Percentiles rank a stretch among this genome's conserved stretches.
phyloP scores from a whole-genome alignment of 2,797 vertebrate species.

The Microchirus variegatus region DNA sequence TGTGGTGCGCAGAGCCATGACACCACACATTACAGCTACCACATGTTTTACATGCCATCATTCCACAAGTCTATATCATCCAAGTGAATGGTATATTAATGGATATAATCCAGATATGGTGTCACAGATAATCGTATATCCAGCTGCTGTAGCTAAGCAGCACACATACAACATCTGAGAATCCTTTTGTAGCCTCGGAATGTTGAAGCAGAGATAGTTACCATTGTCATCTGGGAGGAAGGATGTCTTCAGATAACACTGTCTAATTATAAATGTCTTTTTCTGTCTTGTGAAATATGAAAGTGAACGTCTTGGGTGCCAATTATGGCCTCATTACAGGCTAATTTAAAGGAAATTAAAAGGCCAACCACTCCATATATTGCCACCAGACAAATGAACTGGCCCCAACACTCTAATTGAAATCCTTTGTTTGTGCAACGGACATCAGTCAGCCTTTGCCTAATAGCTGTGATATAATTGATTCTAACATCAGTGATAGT shows the following conservation, averaged over 20 bases:
- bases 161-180: conserved; percentile 37
- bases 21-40: conserved; percentile 52
- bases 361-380: conserved; percentile 75
- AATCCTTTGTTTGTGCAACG: conserved; percentile 80
- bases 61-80: conserved; percentile 31
- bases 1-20: conserved; percentile 60
- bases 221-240: conserved; percentile 74
- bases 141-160: conserved; percentile 12
- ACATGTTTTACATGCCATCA: conserved; percentile 65
- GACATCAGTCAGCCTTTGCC: conserved; percentile 75
- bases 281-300: conserved; percentile 77
- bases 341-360: conserved; percentile 82
- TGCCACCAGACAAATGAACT: conserved; percentile 75
- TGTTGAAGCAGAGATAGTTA: conserved; percentile 55
- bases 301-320: conserved; percentile 69
- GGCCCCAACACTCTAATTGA: conserved; percentile 73
- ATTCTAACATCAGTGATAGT: conserved; percentile 76
- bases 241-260: conserved; percentile 74
- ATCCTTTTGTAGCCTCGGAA: conserved; percentile 60
- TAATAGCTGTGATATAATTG: conserved; percentile 81
- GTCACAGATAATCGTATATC: conserved; percentile 36
- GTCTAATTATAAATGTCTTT: conserved; percentile 73
- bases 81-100: conserved; percentile 42
- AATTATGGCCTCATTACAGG: conserved; percentile 79
- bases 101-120: conserved; percentile 24